Conservation (phyloP, 2,888 invertebrate species). For the Caenorhabditis zanzibari region DNA sequence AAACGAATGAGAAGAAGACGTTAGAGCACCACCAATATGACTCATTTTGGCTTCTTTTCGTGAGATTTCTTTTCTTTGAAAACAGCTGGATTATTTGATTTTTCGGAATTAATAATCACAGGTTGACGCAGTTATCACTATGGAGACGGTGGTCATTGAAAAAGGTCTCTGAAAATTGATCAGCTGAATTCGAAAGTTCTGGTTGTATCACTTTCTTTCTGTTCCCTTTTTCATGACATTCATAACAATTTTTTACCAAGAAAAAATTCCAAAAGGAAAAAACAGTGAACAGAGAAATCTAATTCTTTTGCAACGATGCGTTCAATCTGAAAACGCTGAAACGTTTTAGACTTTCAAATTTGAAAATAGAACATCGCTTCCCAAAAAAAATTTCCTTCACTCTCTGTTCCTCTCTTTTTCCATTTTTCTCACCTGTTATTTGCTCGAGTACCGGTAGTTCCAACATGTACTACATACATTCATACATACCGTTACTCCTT, state of each 20-base stretch:
- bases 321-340: no score
- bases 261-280: no score
- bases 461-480: conserved; percentile 9
- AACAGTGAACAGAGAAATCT: no score
- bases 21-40: neutral
- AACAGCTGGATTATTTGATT: conserved; percentile 24
- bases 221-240: neutral
- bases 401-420: conserved; percentile 17
- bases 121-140: conserved; percentile 12
- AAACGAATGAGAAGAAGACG: conserved; percentile 1
- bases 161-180: neutral
- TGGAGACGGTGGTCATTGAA: neutral
- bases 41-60: neutral
- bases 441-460: conserved; percentile 52
- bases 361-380: no score
- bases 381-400: neutral
- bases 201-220: neutral
- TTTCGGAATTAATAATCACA: neutral
- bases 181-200: neutral
- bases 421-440: conserved; percentile 46
- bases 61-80: neutral
- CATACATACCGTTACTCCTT: conserved; percentile 6
- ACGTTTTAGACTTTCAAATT: neutral
- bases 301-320: no score
- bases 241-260: no score